Evolutionary conservation across 2,113 vertebrate species (phyloP).

Genomic region (Sula dactylatra): DNA sequence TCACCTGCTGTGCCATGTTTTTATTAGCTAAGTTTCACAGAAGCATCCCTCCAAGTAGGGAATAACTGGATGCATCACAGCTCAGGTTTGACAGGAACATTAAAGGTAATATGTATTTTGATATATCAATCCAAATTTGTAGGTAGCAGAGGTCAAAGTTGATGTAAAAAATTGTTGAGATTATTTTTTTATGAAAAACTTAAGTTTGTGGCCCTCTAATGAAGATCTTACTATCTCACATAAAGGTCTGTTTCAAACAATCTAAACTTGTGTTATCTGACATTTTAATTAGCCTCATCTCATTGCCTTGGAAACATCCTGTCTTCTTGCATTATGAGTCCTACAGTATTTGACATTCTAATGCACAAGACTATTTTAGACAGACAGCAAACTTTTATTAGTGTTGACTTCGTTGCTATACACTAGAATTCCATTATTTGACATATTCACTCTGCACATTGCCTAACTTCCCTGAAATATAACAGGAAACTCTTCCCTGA

Average conservation of each 20-base stretch:
- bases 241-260: constrained; percentile 10
- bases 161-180: neutral
- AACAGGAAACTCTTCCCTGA: neutral
- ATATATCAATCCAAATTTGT: neutral
- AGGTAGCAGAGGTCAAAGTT: constrained; percentile 2
- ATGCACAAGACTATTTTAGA: neutral
- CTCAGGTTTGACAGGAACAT: constrained; percentile 34
- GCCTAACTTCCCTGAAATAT: neutral
- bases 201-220: neutral
- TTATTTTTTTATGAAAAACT: neutral
- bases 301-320: constrained; percentile 30
- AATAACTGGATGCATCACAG: constrained; percentile 18
- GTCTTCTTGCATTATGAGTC: constrained; percentile 3
- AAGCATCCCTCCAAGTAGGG: neutral
- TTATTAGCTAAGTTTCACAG: constrained; percentile 24
- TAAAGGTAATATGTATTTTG: constrained; percentile 8
- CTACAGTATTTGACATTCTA: neutral
- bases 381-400: constrained; percentile 33
- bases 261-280: constrained; percentile 28
- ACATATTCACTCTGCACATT: neutral
- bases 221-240: neutral
- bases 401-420: constrained; percentile 15
- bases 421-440: neutral
- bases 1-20: neutral
- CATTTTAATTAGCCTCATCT: constrained; percentile 41